Evolutionary conservation across 2,797 vertebrate genomes (phyloP), one percentile per base, ranked within the genome.

Genomic region (Spondyliosoma cantharus): DNA sequence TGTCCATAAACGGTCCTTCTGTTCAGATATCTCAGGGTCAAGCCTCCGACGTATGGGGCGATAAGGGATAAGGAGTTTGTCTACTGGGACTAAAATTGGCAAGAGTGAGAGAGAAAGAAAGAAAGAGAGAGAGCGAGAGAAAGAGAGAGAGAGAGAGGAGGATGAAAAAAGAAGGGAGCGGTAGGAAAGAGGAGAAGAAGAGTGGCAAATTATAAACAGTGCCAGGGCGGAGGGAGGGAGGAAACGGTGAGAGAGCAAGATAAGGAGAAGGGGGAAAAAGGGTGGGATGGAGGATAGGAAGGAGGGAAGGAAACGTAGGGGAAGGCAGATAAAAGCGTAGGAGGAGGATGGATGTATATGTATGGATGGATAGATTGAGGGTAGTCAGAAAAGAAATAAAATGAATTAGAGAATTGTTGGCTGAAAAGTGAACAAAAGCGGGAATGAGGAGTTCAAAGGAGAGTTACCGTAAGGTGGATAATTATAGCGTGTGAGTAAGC

Each of bases 1-100:
- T 89, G 91, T 91, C 86, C 93, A 91, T 89, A 92, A 92, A 91
- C 48, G 84, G 87, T 22, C 32, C 56, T 75, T 56, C 56, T 83
- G 67, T 73, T 87, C 49, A 45, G 66, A 86, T 71, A 85, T 76
- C 74, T 79, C 67, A 75, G 90, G 83, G 82, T 87, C 87, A 91
- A 3, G 75, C 82, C 73, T 86, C 79, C 76, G 88, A 88, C 71
- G 59, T 88, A 87, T 83, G 70, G 59, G 45, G 49, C 9, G 78
- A 90, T 86, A 91, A 90, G 64, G 71, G 76, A 68, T 83, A 76
- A 86, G 76, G 63, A 81, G 58, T 61, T 60, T 29, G 66, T 79
- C 82, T 71, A 5, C 57, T 50, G 71, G 88, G 83, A 87, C 82
- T 65, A 78, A 84, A 86, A 58, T 67, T 68, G 46, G 60, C 19